These are phyloP conservation scores for Polydrusus tereticollis DNA, from an alignment of 2,888 invertebrate species.

Conservation along the genomic window DNA sequence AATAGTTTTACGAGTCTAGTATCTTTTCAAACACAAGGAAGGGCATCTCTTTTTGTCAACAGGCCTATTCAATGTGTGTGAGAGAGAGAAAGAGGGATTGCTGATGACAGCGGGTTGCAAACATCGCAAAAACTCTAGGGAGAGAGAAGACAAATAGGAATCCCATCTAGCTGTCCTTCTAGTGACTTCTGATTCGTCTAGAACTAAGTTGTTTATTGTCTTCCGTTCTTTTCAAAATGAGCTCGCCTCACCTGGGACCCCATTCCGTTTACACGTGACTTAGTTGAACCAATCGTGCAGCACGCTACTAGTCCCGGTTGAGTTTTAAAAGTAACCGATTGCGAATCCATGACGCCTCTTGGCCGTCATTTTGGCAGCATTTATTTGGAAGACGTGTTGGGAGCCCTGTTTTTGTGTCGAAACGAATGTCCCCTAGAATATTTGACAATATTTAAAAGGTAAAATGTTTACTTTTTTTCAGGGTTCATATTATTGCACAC, in stretches of 20 bases:
- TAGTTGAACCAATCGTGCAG: not conserved
- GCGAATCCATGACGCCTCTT: not conserved
- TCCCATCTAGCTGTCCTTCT: no score
- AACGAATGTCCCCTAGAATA: conserved; percentile 67
- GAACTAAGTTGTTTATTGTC: no score
- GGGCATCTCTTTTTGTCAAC: no score
- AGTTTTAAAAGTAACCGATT: not conserved
- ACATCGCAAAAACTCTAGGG: no score
- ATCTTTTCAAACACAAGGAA: no score
- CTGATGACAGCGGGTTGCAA: no score
- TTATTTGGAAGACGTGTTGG: conserved; percentile 59
- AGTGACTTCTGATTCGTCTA: no score
- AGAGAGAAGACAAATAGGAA: no score
- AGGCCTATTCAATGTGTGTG: no score
- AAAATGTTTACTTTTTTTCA: conserved; percentile 27
- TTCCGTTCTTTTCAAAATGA: not conserved
- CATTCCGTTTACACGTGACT: not conserved
- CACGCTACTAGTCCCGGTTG: not conserved
- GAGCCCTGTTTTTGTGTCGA: conserved; percentile 66
- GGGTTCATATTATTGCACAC: not conserved
- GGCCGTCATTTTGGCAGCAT: conserved; percentile 33
- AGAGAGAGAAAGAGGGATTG: no score
- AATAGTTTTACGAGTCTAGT: no score
- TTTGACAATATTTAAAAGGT: conserved; percentile 64
- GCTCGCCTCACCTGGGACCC: not conserved